phyloP scores from a whole-genome alignment of 92 coral and sea anemone species.

The Phymanthus crucifer region DNA sequence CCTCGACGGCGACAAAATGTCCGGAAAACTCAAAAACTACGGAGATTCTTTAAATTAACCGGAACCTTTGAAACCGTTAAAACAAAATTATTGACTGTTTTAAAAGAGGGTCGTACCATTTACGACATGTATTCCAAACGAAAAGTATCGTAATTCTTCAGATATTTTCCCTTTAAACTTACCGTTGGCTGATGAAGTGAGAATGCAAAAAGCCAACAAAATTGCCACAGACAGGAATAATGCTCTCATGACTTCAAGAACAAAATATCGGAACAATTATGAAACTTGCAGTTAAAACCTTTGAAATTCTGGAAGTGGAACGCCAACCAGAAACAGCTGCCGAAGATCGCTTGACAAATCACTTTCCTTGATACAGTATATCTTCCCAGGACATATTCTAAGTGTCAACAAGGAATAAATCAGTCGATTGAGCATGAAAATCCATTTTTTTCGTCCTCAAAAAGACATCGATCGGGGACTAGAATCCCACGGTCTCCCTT shows the following conservation, averaged over 20 bases:
- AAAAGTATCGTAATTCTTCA: neutral
- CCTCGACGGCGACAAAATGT: neutral
- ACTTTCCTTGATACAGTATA: neutral
- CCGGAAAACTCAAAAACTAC: neutral
- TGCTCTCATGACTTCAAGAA: neutral
- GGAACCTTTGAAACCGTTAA: neutral
- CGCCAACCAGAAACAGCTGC: neutral
- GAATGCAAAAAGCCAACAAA: neutral
- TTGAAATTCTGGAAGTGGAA: neutral
- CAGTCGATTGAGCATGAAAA: neutral
- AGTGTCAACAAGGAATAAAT: neutral
- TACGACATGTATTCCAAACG: neutral
- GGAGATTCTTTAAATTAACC: neutral
- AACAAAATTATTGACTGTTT: neutral
- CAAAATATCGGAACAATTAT: neutral
- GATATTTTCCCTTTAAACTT: neutral
- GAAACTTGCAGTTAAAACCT: neutral
- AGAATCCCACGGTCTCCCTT: conserved; percentile 15
- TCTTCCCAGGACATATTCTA: neutral
- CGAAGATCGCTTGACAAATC: neutral
- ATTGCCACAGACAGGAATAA: neutral
- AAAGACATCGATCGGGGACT: conserved; percentile 23
- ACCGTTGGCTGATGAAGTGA: neutral
- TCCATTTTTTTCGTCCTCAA: conserved; percentile 8
- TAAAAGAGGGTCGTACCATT: neutral